Evolutionary conservation across 2,797 vertebrate species (phyloP).

Genomic region (Adelosebastes latens): DNA sequence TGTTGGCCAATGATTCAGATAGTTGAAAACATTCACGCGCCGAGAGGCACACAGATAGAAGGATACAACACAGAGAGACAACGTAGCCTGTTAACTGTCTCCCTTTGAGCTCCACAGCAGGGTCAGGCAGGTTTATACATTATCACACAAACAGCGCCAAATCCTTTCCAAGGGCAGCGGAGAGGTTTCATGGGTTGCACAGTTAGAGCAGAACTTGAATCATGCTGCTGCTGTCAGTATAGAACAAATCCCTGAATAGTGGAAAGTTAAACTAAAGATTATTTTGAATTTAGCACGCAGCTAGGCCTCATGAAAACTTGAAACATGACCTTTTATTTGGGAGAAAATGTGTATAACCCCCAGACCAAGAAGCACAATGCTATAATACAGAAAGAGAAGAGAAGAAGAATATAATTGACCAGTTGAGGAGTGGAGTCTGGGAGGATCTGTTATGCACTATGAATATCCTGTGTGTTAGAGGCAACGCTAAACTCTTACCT

Average conservation of each 20-base stretch:
- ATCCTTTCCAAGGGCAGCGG: slow-evolving; percentile 7
- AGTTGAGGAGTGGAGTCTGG: neutral
- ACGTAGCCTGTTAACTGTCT: slow-evolving; percentile 16
- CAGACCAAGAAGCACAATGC: neutral
- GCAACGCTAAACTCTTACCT: slow-evolving; percentile 42
- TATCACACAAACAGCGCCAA: slow-evolving; percentile 25
- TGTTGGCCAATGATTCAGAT: slow-evolving; percentile 45
- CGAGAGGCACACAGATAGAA: slow-evolving; percentile 16
- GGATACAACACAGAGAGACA: slow-evolving; percentile 9
- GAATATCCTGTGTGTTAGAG: slow-evolving; percentile 32
- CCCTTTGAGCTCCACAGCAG: neutral
- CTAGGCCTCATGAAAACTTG: neutral
- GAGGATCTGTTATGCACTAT: slow-evolving; percentile 20
- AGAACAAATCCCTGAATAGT: neutral
- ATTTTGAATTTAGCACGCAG: neutral
- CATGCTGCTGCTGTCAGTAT: neutral
- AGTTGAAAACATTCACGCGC: slow-evolving; percentile 29
- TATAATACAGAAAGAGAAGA: neutral
- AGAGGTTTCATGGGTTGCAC: neutral
- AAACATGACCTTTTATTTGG: neutral
- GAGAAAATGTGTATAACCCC: neutral
- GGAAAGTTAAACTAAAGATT: neutral
- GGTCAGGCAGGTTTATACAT: slow-evolving; percentile 22
- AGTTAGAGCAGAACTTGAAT: neutral
- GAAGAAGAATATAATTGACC: neutral